Conservation (phyloP, 1,140 invertebrate genomes). For the Orussus abietinus region DNA sequence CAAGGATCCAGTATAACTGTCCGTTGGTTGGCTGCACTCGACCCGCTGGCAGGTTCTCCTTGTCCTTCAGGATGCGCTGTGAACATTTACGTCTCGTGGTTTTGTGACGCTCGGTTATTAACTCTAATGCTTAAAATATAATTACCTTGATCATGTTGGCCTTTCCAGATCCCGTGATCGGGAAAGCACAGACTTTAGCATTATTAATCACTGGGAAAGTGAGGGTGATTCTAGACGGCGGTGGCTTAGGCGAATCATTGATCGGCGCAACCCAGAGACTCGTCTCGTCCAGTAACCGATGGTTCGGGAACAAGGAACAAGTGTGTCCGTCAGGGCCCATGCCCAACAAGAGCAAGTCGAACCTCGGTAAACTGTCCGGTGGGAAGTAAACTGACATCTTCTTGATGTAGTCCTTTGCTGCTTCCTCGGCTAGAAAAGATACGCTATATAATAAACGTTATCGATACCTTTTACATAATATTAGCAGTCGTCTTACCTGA, state of each 20-base stretch:
- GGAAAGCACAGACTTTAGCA: slow-evolving; percentile 79
- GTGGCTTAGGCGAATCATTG: slow-evolving; percentile 93
- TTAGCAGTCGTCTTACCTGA: slow-evolving; percentile 51
- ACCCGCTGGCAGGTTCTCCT: slow-evolving; percentile 69
- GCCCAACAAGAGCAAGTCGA: slow-evolving; percentile 88
- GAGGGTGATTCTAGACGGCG: slow-evolving; percentile 84
- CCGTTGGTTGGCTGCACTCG: slow-evolving; percentile 68
- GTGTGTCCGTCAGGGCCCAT: slow-evolving; percentile 99
- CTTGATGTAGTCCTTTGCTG: slow-evolving; percentile 76
- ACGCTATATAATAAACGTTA: slow-evolving; percentile 6
- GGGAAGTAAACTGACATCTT: slow-evolving; percentile 63
- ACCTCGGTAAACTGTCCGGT: slow-evolving; percentile 60
- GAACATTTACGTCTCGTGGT: slow-evolving; percentile 31
- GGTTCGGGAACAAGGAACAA: slow-evolving; percentile 93
- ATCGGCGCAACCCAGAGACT: slow-evolving; percentile 77
- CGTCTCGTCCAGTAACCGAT: slow-evolving; percentile 67
- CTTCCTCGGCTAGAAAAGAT: slow-evolving; percentile 65
- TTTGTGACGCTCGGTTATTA: slow-evolving; percentile 1
- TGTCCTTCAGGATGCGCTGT: slow-evolving; percentile 69
- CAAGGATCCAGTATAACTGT: slow-evolving; percentile 74
- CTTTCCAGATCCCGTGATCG: slow-evolving; percentile 78
- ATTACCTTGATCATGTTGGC: slow-evolving; percentile 84
- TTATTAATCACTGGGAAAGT: slow-evolving; percentile 92
- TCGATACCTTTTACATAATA: slow-evolving; percentile 2
- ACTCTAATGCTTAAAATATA: slow-evolving; percentile 15